Percentiles rank a stretch among this genome's conserved stretches.
Conservation (phyloP, 2,888 invertebrate genomes). For the Acronicta leporina region DNA sequence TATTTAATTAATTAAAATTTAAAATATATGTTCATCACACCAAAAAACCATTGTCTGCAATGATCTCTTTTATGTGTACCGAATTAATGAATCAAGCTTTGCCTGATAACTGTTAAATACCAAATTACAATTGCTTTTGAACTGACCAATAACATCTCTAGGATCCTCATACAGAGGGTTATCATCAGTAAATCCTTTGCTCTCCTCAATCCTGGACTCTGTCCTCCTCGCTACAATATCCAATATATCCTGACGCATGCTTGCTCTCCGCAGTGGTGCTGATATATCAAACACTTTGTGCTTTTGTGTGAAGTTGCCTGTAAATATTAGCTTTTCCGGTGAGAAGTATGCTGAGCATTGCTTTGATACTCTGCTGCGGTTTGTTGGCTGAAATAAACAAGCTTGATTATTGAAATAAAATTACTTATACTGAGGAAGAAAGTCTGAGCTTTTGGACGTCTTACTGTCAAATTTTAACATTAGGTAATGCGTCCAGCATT, state of each 20-base stretch:
- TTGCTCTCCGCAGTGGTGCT: slow-evolving; percentile 64
- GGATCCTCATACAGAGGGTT: slow-evolving; percentile 84
- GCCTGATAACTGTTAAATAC: no score
- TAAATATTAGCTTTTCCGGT: slow-evolving; percentile 70
- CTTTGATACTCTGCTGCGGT: slow-evolving; percentile 63
- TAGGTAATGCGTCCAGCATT: no score
- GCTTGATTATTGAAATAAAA: not conserved
- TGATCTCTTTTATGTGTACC: no score
- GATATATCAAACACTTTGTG: slow-evolving; percentile 70
- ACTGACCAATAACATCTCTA: slow-evolving; percentile 77
- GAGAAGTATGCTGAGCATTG: slow-evolving; percentile 51
- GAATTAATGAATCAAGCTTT: no score
- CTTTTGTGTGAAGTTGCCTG: slow-evolving; percentile 75
- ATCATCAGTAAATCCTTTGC: slow-evolving; percentile 60
- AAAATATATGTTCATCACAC: no score
- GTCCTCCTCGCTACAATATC: slow-evolving; percentile 75
- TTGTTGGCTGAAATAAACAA: slow-evolving; percentile 40
- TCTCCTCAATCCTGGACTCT: slow-evolving; percentile 67
- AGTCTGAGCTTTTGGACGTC: no score
- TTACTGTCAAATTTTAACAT: no score
- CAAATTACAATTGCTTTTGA: no score
- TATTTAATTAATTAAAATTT: no score
- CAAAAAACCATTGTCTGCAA: no score
- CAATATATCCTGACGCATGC: slow-evolving; percentile 77
- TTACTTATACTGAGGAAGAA: no score